Evolutionary conservation across 1,140 invertebrate species (phyloP).

Genomic region (Latrodectus geometricus): DNA sequence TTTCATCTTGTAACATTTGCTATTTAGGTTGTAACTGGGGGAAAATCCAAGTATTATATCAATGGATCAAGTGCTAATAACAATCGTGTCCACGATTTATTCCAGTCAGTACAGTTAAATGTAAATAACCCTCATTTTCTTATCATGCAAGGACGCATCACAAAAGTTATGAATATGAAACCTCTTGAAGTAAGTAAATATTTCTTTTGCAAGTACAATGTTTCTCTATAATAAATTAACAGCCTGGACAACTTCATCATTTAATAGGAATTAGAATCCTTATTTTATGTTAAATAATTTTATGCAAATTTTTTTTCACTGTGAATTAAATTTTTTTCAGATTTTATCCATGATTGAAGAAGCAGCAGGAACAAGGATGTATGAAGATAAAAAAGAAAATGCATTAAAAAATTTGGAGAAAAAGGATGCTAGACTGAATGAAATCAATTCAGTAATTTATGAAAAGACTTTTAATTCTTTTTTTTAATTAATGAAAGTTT

Average conservation of each 20-base stretch:
- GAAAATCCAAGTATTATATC: conserved; percentile 90
- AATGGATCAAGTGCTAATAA: conserved; percentile 93
- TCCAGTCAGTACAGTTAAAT: conserved; percentile 96
- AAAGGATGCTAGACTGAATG: conserved; percentile 90
- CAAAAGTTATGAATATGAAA: conserved; percentile 99
- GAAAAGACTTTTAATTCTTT: too few species aligned
- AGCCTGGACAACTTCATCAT: not conserved
- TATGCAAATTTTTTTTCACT: not conserved
- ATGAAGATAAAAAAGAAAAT: conserved; percentile 92
- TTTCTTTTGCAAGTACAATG: not conserved
- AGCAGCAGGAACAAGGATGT: conserved; percentile 97
- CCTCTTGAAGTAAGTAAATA: conserved; percentile 82
- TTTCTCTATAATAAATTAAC: not conserved
- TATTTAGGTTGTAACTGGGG: conserved; percentile 69
- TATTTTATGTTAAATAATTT: not conserved
- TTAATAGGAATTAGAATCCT: not conserved
- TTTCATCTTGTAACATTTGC: not conserved
- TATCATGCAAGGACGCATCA: conserved; percentile 99
- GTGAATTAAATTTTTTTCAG: conserved; percentile 68
- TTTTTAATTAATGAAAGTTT: too few species aligned
- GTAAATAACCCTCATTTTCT: conserved; percentile 99
- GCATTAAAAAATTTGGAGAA: conserved; percentile 91
- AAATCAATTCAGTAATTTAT: conserved; percentile 73
- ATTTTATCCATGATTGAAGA: conserved; percentile 99
- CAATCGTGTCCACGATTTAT: conserved; percentile 91